These are phyloP conservation scores for Anisognathus igniventris DNA, from an alignment of 2,797 vertebrate genomes.

Conservation along the genomic window DNA sequence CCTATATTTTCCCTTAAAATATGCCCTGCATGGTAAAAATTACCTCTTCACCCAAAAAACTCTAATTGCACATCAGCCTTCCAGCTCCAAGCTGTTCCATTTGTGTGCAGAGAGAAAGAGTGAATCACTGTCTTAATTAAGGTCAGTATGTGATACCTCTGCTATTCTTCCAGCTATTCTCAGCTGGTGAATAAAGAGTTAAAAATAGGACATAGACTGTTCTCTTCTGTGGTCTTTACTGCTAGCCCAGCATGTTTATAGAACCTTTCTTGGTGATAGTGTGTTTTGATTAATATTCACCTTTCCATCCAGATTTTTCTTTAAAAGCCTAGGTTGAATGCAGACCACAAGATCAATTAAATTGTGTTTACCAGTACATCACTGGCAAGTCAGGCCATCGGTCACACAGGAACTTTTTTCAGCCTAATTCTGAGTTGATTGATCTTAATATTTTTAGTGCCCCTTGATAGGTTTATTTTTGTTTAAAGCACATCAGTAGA, in stretches of 20 bases:
- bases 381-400: neutral
- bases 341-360: neutral
- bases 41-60: neutral
- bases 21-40: neutral
- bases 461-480: neutral
- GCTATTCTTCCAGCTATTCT: constrained; percentile 14
- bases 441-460: neutral
- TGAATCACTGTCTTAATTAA: constrained; percentile 29
- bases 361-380: neutral
- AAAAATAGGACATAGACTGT: neutral
- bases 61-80: neutral
- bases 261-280: neutral
- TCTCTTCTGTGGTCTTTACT: neutral
- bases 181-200: neutral
- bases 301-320: neutral
- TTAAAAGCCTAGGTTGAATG: neutral
- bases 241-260: neutral
- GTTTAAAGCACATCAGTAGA: neutral
- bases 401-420: neutral
- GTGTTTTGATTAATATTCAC: neutral
- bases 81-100: neutral
- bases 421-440: neutral
- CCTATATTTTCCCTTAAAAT: neutral
- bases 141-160: neutral
- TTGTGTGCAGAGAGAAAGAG: neutral